Percentiles rank a stretch among this genome's conserved stretches.
These are phyloP conservation scores for Heliothis subflexa DNA, from an alignment of 1,140 invertebrate genomes.

Conservation along the genomic window DNA sequence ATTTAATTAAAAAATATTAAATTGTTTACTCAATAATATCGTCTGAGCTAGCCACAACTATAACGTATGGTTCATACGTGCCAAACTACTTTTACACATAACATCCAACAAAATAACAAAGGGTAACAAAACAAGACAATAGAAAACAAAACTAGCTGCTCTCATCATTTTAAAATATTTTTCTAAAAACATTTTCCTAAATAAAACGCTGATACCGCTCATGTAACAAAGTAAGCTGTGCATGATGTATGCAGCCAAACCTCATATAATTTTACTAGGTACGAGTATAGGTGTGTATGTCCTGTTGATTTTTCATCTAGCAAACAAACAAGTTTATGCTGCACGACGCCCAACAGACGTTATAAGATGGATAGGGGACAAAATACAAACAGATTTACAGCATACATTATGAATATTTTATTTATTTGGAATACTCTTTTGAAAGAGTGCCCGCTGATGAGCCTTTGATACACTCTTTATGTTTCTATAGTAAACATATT, in stretches of 20 bases:
- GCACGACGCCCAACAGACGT: constrained; percentile 15
- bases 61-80: not conserved
- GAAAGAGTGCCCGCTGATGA: not conserved
- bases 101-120: not conserved
- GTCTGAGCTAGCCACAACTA: too few species aligned
- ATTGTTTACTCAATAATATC: too few species aligned
- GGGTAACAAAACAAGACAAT: constrained; percentile 8
- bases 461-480: not conserved
- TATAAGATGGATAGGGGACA: constrained; percentile 37
- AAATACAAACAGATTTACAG: constrained; percentile 30
- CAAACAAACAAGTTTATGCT: constrained; percentile 52
- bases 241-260: not conserved
- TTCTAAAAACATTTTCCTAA: constrained; percentile 25
- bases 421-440: constrained; percentile 20
- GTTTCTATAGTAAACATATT: not conserved
- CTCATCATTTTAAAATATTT: constrained; percentile 33
- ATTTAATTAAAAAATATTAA: too few species aligned
- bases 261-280: not conserved
- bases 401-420: constrained; percentile 38
- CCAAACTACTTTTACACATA: not conserved
- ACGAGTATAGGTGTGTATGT: not conserved
- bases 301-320: constrained; percentile 49
- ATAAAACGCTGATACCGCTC: constrained; percentile 1
- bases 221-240: constrained; percentile 12
- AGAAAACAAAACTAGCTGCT: constrained; percentile 13